Evolutionary conservation across 2,113 vertebrate genomes (phyloP).

Genomic region (Grammomys surdaster): DNA sequence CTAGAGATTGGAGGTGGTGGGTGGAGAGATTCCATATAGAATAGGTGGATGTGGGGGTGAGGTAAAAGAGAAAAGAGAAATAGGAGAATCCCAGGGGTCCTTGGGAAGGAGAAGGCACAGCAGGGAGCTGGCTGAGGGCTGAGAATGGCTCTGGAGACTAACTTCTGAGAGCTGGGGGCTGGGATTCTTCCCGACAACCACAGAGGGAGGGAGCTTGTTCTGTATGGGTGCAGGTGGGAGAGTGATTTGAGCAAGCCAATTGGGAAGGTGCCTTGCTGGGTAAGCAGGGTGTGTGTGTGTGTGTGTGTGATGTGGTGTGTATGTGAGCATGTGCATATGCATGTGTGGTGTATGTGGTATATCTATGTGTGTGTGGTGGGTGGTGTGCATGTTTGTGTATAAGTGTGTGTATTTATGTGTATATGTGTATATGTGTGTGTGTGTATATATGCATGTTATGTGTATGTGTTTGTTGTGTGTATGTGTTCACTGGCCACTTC

Average conservation of each 20-base stretch:
- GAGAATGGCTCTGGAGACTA: background rate
- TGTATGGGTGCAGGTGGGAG: background rate
- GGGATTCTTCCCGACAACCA: accelerated
- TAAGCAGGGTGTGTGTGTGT: background rate
- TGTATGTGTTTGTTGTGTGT: background rate
- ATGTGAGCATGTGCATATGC: background rate
- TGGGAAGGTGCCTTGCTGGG: background rate
- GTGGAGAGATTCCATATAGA: background rate
- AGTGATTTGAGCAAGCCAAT: background rate
- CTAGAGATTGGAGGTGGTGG: background rate
- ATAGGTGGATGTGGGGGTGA: background rate
- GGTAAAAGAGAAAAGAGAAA: background rate
- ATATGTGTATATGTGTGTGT: background rate
- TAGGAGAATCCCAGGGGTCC: background rate
- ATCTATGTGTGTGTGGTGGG: background rate
- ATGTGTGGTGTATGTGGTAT: background rate
- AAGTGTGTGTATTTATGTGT: background rate
- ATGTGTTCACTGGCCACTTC: background rate
- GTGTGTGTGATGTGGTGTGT: background rate
- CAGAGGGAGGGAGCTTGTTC: background rate
- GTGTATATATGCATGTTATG: no score
- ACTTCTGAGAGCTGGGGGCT: background rate
- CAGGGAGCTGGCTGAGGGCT: background rate
- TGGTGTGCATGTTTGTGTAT: background rate
- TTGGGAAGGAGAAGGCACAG: background rate